These are phyloP conservation scores for Amblyjoppa proteus DNA, from an alignment of 2,888 invertebrate species.

Conservation along the genomic window DNA sequence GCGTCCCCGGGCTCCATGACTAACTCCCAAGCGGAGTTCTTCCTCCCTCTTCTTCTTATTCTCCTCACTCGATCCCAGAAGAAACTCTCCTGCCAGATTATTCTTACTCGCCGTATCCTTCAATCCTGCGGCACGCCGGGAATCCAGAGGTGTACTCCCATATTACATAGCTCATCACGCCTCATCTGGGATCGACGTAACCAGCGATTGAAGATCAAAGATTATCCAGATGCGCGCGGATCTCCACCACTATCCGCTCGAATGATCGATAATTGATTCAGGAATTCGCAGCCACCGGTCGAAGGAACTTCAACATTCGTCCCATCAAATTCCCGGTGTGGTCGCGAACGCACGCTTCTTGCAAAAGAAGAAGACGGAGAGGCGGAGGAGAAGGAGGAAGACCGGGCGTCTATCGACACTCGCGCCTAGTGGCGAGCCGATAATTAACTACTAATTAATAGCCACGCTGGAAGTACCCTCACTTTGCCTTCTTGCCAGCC, in stretches of 20 bases:
- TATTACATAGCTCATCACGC: slow-evolving; percentile 16
- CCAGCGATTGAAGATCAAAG: background rate
- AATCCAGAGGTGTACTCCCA: background rate
- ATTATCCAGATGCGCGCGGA: background rate
- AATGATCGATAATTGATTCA: slow-evolving; percentile 33
- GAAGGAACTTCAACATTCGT: background rate
- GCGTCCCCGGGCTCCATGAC: slow-evolving; percentile 12
- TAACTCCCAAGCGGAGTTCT: slow-evolving; percentile 7
- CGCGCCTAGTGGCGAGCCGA: slow-evolving; percentile 66
- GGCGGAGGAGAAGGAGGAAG: background rate
- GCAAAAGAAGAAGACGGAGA: background rate
- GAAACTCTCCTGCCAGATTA: background rate
- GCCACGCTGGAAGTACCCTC: slow-evolving; percentile 68
- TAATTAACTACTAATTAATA: slow-evolving; percentile 79
- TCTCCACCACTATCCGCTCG: background rate
- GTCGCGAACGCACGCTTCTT: slow-evolving; percentile 33
- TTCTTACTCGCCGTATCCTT: slow-evolving; percentile 7
- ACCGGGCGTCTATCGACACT: slow-evolving; percentile 69
- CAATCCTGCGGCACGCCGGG: background rate
- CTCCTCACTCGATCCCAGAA: slow-evolving; percentile 5
- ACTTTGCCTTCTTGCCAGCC: slow-evolving; percentile 42
- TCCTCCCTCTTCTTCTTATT: slow-evolving; percentile 32
- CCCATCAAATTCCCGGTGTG: slow-evolving; percentile 54
- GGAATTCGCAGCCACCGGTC: slow-evolving; percentile 20
- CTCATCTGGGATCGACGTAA: slow-evolving; percentile 2